These are phyloP conservation scores for Podabrus alpinus DNA, from an alignment of 2,888 invertebrate species.

Conservation along the genomic window DNA sequence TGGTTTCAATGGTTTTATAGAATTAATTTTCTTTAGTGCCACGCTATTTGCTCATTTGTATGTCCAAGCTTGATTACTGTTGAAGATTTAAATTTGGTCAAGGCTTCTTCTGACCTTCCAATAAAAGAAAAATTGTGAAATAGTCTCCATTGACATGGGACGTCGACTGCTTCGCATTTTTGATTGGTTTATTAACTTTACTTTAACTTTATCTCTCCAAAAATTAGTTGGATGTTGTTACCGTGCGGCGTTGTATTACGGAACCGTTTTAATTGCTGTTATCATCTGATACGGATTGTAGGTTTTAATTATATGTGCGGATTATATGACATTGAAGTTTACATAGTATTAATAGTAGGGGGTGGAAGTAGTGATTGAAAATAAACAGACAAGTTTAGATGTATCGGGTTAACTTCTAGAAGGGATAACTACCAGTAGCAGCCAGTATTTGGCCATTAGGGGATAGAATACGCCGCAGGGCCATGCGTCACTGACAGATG, in stretches of 20 bases:
- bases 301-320: not conserved
- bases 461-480: constrained; percentile 22
- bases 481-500: constrained; percentile 30
- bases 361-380: constrained; percentile 19
- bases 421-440: constrained; percentile 20
- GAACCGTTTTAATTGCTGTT: not conserved
- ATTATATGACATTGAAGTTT: constrained; percentile 13
- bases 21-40: not conserved
- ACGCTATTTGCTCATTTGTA: not conserved
- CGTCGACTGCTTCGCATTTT: too few relatives aligned
- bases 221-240: not conserved
- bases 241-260: not conserved
- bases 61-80: not conserved
- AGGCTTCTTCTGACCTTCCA: not conserved
- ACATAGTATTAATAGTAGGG: constrained; percentile 4
- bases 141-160: too few relatives aligned
- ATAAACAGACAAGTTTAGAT: constrained; percentile 18
- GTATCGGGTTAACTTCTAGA: constrained; percentile 20
- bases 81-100: not conserved
- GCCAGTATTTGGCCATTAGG: constrained; percentile 27
- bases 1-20: not conserved
- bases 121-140: not conserved
- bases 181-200: too few relatives aligned
- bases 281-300: not conserved
- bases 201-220: not conserved